A percentile compares a stretch with the other conserved stretches of the same genome.
Evolutionary conservation across 2,113 vertebrate species (phyloP).

Genomic region (Tichodroma muraria): DNA sequence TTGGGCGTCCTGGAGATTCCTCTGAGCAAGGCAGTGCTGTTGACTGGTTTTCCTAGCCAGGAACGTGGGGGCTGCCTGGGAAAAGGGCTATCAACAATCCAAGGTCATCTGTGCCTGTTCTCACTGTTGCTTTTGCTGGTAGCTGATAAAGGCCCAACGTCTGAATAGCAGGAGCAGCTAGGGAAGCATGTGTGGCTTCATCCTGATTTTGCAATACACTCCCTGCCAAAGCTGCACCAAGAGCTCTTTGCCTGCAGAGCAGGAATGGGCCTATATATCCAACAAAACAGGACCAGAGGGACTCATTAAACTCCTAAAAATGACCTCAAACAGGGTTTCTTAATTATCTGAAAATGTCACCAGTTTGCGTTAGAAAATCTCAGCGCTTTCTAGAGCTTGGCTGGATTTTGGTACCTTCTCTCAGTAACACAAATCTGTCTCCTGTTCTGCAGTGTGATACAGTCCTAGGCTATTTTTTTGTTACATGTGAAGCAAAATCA

Average conservation of each 20-base stretch:
- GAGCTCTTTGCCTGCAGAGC: not conserved
- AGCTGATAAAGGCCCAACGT: not conserved
- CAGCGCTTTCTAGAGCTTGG: not conserved
- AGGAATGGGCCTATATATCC: not conserved
- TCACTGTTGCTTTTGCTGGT: not conserved
- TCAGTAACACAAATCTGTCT: not conserved
- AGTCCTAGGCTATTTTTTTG: not conserved
- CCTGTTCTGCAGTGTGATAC: not conserved
- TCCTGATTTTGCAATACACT: not conserved
- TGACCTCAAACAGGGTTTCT: not conserved
- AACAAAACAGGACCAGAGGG: not conserved
- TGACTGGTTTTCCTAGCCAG: not conserved
- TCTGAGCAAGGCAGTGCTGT: not conserved
- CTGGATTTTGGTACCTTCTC: not conserved
- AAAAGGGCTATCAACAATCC: not conserved
- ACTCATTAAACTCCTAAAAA: not conserved
- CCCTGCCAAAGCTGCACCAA: not conserved
- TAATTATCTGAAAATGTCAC: not conserved
- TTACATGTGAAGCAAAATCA: not conserved
- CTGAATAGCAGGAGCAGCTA: not conserved
- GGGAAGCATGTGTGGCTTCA: not conserved
- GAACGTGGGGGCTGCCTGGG: not conserved
- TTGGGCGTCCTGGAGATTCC: not conserved
- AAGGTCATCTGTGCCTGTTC: conserved; percentile 16
- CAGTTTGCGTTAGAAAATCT: not conserved